Conservation (phyloP, 1,140 invertebrate genomes). For the Metopolophium dirhodum region DNA sequence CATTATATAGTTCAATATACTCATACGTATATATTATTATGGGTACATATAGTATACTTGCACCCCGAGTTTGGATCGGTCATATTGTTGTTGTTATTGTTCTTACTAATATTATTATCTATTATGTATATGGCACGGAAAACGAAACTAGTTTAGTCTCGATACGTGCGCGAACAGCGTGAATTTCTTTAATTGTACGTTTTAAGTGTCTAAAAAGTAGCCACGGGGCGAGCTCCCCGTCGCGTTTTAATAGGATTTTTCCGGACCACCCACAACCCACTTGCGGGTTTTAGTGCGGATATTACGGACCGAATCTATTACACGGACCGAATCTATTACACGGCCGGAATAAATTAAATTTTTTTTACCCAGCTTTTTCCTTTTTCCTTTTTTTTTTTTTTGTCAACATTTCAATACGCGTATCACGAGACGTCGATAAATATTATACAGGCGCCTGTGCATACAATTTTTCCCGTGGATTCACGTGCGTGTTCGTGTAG, state of each 20-base stretch:
- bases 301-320: constrained; percentile 21
- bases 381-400: background rate
- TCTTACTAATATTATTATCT: background rate
- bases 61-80: background rate
- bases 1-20: background rate
- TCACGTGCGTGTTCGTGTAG: background rate
- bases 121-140: background rate
- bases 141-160: constrained; percentile 17
- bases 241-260: constrained; percentile 45
- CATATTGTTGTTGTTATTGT: background rate
- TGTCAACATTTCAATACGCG: background rate
- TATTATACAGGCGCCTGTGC: background rate
- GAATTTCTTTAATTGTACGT: constrained; percentile 20
- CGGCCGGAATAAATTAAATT: constrained; percentile 43
- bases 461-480: background rate
- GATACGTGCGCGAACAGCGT: background rate
- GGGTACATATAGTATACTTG: no score
- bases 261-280: constrained; percentile 4
- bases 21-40: background rate
- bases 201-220: constrained; percentile 27
- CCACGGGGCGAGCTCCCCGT: background rate
- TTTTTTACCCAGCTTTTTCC: background rate
- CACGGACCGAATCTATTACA: constrained; percentile 29
- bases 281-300: constrained; percentile 29
- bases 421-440: background rate